Evolutionary conservation across 2,888 invertebrate species (phyloP).

Genomic region (Callosobruchus maculatus): DNA sequence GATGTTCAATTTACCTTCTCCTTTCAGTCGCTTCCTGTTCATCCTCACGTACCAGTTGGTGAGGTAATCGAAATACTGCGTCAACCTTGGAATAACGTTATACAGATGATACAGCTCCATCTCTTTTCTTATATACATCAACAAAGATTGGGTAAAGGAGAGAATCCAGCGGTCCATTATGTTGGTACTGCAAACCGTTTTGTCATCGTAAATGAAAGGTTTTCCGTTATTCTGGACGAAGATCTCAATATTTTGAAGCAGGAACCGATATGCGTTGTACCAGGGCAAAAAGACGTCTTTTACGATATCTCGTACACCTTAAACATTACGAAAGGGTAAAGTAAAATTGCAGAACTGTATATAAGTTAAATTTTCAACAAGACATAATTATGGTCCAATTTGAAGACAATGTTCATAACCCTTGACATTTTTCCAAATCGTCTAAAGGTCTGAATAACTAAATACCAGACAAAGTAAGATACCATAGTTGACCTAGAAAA

Average conservation of each 20-base stretch:
- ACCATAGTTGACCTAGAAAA: too few relatives aligned
- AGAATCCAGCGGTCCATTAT: constrained; percentile 98
- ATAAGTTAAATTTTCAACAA: too few relatives aligned
- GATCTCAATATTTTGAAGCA: constrained; percentile 88
- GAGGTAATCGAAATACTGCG: constrained; percentile 94
- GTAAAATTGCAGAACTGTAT: not conserved
- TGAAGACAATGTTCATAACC: too few relatives aligned
- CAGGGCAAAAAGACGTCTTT: constrained; percentile 98
- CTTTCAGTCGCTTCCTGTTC: constrained; percentile 93
- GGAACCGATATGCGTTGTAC: constrained; percentile 90
- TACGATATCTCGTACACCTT: constrained; percentile 83
- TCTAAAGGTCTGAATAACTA: too few relatives aligned
- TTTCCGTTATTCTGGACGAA: constrained; percentile 61
- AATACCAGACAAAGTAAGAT: too few relatives aligned
- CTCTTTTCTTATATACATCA: constrained; percentile 84
- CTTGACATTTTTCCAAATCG: too few relatives aligned
- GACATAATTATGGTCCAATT: too few relatives aligned
- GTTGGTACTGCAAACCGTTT: constrained; percentile 52
- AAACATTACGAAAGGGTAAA: not conserved
- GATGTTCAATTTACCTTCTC: constrained; percentile 57
- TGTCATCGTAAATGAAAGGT: constrained; percentile 45
- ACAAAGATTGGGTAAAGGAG: constrained; percentile 91
- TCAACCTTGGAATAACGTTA: constrained; percentile 89
- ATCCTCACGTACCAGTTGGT: constrained; percentile 99
- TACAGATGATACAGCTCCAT: constrained; percentile 94